Evolutionary conservation across 2,797 vertebrate species (phyloP).

Genomic region (Megalops cyprinoides): DNA sequence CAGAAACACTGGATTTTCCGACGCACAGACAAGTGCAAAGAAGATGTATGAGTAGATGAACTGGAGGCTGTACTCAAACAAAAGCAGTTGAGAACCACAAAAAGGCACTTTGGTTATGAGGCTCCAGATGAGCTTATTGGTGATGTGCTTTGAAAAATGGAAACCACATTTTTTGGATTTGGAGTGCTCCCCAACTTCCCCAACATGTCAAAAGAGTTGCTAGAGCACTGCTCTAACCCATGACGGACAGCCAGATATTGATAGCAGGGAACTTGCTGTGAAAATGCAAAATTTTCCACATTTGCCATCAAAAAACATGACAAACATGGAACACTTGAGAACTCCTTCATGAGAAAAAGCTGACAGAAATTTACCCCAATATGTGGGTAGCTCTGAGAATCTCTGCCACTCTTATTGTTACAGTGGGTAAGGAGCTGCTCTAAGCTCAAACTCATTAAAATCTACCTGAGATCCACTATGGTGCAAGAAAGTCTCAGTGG

Average conservation of each 20-base stretch:
- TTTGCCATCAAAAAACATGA: too few species aligned
- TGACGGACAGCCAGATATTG: slow-evolving; percentile 19
- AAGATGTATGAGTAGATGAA: slow-evolving; percentile 25
- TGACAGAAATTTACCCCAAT: slow-evolving; percentile 17
- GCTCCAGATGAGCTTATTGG: neutral
- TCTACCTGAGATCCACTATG: neutral
- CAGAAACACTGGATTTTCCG: too few species aligned
- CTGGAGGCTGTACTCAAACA: slow-evolving; percentile 10
- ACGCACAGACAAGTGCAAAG: slow-evolving; percentile 24
- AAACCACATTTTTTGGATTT: neutral
- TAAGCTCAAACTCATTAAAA: slow-evolving; percentile 4
- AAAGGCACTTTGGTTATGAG: too few species aligned
- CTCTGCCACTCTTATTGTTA: slow-evolving; percentile 1
- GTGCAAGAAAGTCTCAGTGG: too few species aligned
- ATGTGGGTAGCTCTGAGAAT: too few species aligned
- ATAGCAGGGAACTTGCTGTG: slow-evolving; percentile 13
- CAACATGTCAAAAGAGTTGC: too few species aligned
- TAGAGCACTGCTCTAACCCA: slow-evolving; percentile 10
- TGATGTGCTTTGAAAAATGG: neutral
- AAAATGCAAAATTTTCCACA: slow-evolving; percentile 10
- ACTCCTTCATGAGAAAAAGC: neutral
- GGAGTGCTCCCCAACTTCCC: slow-evolving; percentile 6
- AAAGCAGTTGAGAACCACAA: slow-evolving; percentile 9
- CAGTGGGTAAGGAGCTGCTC: too few species aligned
- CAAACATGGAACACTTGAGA: neutral